Evolutionary conservation across 2,113 vertebrate genomes (phyloP).

Genomic region (Chloroceryle aenea): DNA sequence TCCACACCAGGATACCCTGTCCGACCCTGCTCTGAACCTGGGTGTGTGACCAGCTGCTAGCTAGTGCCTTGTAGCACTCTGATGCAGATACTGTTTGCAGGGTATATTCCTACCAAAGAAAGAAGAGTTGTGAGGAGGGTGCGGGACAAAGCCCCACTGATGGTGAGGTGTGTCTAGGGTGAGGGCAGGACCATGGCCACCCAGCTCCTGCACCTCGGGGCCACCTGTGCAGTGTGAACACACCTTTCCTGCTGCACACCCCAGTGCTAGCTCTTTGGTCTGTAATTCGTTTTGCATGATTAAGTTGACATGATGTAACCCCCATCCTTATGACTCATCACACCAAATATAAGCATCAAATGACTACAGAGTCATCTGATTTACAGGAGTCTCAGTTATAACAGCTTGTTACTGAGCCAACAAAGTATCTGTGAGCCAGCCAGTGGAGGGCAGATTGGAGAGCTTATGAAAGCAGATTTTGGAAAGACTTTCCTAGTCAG

Average conservation of each 20-base stretch:
- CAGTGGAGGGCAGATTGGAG: not conserved
- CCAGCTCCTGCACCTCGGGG: not conserved
- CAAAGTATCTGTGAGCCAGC: not conserved
- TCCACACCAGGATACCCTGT: not conserved
- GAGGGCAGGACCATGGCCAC: not conserved
- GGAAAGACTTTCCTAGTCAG: not conserved
- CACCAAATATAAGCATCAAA: slow-evolving; percentile 50
- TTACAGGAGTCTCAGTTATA: slow-evolving; percentile 59
- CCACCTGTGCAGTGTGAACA: rapidly evolving
- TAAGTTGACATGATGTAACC: slow-evolving; percentile 53
- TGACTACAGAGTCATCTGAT: slow-evolving; percentile 73
- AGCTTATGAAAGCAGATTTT: slow-evolving; percentile 2
- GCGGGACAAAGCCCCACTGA: not conserved
- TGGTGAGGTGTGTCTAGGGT: not conserved
- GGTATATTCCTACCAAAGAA: not conserved
- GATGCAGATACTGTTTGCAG: not conserved
- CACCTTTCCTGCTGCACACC: not conserved
- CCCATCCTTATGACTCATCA: slow-evolving; percentile 63
- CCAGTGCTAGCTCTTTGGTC: not conserved
- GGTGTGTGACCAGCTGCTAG: not conserved
- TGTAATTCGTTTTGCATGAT: slow-evolving; percentile 14
- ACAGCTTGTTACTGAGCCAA: slow-evolving; percentile 39
- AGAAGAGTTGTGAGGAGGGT: not conserved
- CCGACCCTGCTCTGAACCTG: not conserved
- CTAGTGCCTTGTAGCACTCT: not conserved